phyloP scores from a whole-genome alignment of 2,797 vertebrate species.

The Neomorphus geoffroyi region DNA sequence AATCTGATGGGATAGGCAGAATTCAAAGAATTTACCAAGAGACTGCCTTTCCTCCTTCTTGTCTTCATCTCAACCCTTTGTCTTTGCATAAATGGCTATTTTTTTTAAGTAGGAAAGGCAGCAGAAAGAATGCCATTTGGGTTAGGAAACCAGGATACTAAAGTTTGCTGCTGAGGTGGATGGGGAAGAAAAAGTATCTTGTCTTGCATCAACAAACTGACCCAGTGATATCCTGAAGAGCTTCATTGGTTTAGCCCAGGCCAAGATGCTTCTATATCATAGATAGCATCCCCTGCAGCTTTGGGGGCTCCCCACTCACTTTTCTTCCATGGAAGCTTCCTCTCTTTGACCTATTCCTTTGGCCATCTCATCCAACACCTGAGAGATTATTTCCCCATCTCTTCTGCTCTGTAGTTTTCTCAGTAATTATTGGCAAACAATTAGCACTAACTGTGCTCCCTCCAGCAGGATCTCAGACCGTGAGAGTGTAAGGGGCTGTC shows the following conservation, averaged over 20 bases:
- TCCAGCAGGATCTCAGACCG: neutral
- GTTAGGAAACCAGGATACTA: neutral
- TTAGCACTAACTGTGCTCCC: neutral
- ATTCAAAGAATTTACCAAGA: neutral
- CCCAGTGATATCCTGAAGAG: neutral
- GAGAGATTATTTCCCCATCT: neutral
- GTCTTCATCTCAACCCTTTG: neutral
- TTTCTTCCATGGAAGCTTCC: neutral
- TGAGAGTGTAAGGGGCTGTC: neutral
- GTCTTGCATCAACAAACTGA: neutral
- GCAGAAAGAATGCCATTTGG: neutral
- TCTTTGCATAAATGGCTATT: neutral
- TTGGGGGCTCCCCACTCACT: neutral
- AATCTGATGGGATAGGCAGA: neutral
- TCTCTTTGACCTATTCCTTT: neutral
- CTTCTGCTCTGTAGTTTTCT: neutral
- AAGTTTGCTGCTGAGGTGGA: neutral
- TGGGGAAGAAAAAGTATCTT: neutral
- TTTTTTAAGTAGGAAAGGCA: neutral
- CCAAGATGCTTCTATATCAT: neutral
- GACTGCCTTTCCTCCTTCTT: neutral
- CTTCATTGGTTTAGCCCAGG: neutral
- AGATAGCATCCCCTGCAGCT: neutral
- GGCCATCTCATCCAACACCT: neutral
- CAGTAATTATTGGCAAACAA: neutral